Evolutionary conservation across 2,797 vertebrate species (phyloP).

Genomic region (Sardinella longiceps): DNA sequence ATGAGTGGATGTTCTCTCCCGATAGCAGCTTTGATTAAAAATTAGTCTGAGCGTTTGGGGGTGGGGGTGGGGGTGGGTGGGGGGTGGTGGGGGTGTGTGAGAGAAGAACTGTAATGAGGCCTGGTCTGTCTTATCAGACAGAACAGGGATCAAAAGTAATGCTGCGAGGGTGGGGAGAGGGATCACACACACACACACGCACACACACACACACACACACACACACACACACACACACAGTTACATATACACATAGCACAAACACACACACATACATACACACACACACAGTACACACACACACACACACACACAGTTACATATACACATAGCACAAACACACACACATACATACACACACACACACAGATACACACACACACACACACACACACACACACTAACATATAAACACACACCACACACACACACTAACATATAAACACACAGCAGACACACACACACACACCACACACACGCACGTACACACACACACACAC

Average conservation of each 20-base stretch:
- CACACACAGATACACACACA: not conserved
- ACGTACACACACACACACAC: not conserved
- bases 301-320: not conserved
- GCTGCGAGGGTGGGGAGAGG: not conserved
- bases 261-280: not conserved
- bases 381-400: not conserved
- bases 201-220: not conserved
- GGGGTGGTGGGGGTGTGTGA: too few species aligned
- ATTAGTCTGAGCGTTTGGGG: not conserved
- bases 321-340: too few species aligned
- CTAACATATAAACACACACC: too few species aligned
- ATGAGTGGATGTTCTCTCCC: not conserved
- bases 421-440: not conserved
- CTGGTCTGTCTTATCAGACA: not conserved
- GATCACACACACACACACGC: not conserved
- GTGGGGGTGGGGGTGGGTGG: too few species aligned
- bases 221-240: not conserved
- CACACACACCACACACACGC: not conserved
- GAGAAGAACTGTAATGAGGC: not conserved
- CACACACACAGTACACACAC: not conserved
- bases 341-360: too few species aligned
- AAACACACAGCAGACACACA: not conserved
- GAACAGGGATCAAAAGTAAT: not conserved
- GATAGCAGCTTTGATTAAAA: slow-evolving; percentile 1
- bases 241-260: not conserved